Percentiles rank a stretch among this genome's conserved stretches.
Conservation (phyloP, 2,113 vertebrate genomes). For the Budorcas taxicolor region DNA sequence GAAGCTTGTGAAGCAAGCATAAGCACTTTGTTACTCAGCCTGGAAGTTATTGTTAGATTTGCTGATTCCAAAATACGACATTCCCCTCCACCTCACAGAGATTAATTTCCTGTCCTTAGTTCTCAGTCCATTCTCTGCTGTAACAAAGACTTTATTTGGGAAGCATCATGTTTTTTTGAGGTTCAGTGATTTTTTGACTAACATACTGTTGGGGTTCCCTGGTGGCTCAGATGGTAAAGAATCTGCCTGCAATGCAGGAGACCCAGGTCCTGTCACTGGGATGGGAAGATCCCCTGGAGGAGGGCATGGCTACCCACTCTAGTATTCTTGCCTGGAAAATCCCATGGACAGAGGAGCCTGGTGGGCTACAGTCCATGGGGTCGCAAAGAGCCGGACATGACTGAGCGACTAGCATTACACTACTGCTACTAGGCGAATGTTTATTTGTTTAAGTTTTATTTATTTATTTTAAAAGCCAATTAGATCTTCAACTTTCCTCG, state of each 20-base stretch:
- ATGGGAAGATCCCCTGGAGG: neutral
- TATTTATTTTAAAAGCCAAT: neutral
- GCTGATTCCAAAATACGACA: neutral
- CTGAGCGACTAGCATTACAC: neutral
- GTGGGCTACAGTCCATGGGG: neutral
- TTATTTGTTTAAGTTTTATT: neutral
- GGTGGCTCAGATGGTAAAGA: neutral
- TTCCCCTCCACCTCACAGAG: neutral
- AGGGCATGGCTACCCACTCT: neutral
- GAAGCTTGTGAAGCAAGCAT: neutral
- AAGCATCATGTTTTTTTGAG: neutral
- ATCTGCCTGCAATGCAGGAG: neutral
- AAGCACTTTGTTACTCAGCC: neutral
- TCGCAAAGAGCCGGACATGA: rapidly evolving
- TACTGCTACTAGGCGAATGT: neutral
- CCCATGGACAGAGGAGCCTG: neutral
- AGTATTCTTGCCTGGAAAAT: neutral
- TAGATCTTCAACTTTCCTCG: neutral
- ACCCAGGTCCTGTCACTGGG: neutral
- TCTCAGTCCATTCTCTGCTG: neutral
- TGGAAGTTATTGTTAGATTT: slow-evolving; percentile 1
- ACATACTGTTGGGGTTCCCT: neutral
- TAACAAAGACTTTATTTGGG: neutral
- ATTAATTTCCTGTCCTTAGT: neutral
- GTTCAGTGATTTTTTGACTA: neutral